A percentile compares a stretch with the other conserved stretches of the same genome.
phyloP scores from a whole-genome alignment of 2,113 vertebrate species.

The Xyliphius kryptos region DNA sequence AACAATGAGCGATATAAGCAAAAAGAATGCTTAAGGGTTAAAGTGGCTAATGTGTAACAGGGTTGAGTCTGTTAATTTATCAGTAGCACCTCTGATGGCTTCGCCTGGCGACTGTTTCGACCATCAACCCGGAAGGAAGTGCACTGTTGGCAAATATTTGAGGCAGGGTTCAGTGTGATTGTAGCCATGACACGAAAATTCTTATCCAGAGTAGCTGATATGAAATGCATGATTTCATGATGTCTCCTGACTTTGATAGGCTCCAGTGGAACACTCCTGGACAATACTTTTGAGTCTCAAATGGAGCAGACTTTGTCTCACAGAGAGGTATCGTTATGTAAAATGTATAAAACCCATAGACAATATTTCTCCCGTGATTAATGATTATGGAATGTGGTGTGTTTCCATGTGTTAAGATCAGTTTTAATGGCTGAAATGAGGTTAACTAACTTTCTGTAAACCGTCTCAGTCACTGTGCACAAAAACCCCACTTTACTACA shows the following conservation, averaged over 20 bases:
- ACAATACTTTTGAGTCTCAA: background rate
- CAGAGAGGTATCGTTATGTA: background rate
- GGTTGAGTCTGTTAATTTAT: too few species aligned
- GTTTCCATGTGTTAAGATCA: background rate
- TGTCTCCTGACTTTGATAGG: background rate
- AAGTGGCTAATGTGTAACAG: background rate
- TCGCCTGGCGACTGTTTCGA: background rate
- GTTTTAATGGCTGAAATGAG: background rate
- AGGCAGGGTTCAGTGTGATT: background rate
- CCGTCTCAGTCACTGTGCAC: background rate
- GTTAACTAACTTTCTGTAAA: background rate
- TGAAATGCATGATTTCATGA: background rate
- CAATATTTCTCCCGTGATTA: background rate
- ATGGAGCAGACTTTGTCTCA: background rate
- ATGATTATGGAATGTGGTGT: background rate
- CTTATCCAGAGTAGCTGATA: background rate
- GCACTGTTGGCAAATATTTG: background rate
- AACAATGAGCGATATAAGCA: background rate
- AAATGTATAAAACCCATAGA: background rate
- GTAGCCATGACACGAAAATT: background rate
- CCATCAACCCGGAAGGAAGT: background rate
- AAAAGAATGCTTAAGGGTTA: background rate
- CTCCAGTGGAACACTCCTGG: background rate
- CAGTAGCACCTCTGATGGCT: background rate
- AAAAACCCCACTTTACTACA: background rate